These are phyloP conservation scores for Lottia scabra DNA, from an alignment of 2,888 invertebrate genomes.

Conservation along the genomic window DNA sequence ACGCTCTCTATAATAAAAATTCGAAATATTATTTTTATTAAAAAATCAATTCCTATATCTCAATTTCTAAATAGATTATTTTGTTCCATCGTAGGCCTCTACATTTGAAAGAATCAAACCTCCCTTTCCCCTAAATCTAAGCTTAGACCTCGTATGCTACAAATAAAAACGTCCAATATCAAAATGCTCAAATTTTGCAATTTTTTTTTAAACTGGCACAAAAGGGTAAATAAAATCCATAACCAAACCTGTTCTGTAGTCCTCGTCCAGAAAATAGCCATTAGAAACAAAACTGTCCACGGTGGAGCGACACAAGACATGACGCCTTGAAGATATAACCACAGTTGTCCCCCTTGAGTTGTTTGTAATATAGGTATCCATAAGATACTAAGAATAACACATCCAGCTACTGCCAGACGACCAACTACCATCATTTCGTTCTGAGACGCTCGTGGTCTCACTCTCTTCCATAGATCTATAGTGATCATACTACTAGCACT, in stretches of 20 bases:
- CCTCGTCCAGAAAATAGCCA: conserved; percentile 71
- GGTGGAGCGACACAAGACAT: conserved; percentile 72
- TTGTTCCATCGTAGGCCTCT: too few species aligned
- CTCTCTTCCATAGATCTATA: conserved; percentile 71
- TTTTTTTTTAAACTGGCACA: too few species aligned
- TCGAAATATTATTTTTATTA: too few species aligned
- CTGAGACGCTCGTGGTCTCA: conserved; percentile 51
- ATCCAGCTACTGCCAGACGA: conserved; percentile 61
- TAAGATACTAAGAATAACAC: conserved; percentile 60
- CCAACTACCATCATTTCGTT: conserved; percentile 65
- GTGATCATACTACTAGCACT: conserved; percentile 71
- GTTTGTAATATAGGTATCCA: conserved; percentile 72
- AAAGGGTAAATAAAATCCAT: conserved; percentile 60
- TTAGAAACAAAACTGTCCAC: conserved; percentile 71
- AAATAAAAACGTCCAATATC: too few species aligned
- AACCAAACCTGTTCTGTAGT: conserved; percentile 72
- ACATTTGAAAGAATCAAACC: too few species aligned
- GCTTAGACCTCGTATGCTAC: too few species aligned
- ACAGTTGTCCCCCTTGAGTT: conserved; percentile 70
- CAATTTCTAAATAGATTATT: too few species aligned
- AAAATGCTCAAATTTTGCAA: too few species aligned
- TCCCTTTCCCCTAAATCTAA: too few species aligned
- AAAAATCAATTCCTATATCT: too few species aligned
- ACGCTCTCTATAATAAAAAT: too few species aligned
- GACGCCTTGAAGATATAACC: conserved; percentile 73